A percentile compares a stretch with the other conserved stretches of the same genome.
These are phyloP conservation scores for Palythoa heliodiscus DNA, from an alignment of 92 coral and sea anemone species.

Conservation along the genomic window DNA sequence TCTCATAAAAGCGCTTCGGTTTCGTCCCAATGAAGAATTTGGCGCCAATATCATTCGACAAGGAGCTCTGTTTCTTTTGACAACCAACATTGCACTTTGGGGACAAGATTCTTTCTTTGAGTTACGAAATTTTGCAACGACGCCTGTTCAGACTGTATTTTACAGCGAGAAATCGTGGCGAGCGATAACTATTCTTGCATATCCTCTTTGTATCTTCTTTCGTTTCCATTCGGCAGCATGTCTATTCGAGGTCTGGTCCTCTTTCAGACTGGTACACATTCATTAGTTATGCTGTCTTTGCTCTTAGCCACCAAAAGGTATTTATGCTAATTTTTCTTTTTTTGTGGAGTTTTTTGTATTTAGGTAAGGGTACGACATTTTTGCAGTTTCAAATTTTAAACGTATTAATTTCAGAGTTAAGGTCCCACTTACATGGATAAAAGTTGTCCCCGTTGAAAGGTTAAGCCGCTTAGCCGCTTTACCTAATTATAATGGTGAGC, in stretches of 20 bases:
- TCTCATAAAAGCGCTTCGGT: constrained; percentile 90
- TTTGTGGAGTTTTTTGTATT: not conserved
- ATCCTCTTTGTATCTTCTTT: constrained; percentile 93
- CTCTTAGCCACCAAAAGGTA: constrained; percentile 7
- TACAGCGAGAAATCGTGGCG: constrained; percentile 97
- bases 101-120: constrained; percentile 94
- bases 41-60: constrained; percentile 92
- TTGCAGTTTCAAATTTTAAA: not conserved
- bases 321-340: not conserved
- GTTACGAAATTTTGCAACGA: constrained; percentile 84
- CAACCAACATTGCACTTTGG: constrained; percentile 95
- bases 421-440: too few relatives aligned
- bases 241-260: constrained; percentile 95
- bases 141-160: constrained; percentile 91
- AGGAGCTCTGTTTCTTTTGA: constrained; percentile 89
- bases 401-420: too few relatives aligned
- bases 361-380: not conserved
- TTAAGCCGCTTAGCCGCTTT: too few relatives aligned
- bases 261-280: constrained; percentile 70
- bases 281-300: constrained; percentile 19
- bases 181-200: constrained; percentile 88
- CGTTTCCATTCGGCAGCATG: constrained; percentile 97
- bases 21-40: constrained; percentile 81
- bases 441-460: too few relatives aligned
- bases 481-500: too few relatives aligned